Percentiles rank a stretch among this genome's conserved stretches.
These are phyloP conservation scores for Neogobius melanostomus DNA, from an alignment of 2,113 vertebrate species.

Conservation along the genomic window DNA sequence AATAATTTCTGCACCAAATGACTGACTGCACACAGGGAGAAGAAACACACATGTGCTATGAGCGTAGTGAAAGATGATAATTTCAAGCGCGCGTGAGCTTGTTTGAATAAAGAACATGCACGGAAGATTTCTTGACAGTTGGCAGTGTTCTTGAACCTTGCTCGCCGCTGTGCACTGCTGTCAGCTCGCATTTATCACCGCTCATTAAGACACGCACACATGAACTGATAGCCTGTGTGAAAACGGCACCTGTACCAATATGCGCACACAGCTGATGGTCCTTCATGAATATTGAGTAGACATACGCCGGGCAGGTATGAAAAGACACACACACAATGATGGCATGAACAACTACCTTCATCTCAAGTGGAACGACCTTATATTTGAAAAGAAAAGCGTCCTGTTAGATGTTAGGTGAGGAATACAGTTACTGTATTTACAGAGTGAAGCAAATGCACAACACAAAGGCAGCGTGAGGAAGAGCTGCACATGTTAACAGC, in stretches of 20 bases:
- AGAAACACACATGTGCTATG: background rate
- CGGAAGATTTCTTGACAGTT: constrained; percentile 36
- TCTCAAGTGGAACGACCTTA: constrained; percentile 8
- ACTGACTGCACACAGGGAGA: constrained; percentile 13
- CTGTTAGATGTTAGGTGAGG: background rate
- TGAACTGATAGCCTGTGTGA: constrained; percentile 42
- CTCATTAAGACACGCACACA: constrained; percentile 33
- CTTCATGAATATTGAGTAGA: constrained; percentile 36
- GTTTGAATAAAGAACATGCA: background rate
- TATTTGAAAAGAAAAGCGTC: constrained; percentile 10
- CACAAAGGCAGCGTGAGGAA: constrained; percentile 45
- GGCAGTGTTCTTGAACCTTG: constrained; percentile 44
- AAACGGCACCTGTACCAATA: constrained; percentile 54
- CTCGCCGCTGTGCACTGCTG: constrained; percentile 26
- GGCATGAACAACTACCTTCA: background rate
- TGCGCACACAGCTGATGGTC: constrained; percentile 25
- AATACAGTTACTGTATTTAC: constrained; percentile 6
- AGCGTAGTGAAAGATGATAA: constrained; percentile 20
- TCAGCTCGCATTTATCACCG: constrained; percentile 51
- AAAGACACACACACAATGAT: background rate
- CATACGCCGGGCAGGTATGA: constrained; percentile 3
- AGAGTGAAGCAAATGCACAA: constrained; percentile 3
- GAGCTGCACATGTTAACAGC: constrained; percentile 53
- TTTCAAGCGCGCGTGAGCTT: background rate
- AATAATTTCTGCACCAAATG: constrained; percentile 20